Percentiles rank a stretch among this genome's conserved stretches.
Conservation (phyloP, 2,797 vertebrate genomes). For the Ataeniobius toweri region DNA sequence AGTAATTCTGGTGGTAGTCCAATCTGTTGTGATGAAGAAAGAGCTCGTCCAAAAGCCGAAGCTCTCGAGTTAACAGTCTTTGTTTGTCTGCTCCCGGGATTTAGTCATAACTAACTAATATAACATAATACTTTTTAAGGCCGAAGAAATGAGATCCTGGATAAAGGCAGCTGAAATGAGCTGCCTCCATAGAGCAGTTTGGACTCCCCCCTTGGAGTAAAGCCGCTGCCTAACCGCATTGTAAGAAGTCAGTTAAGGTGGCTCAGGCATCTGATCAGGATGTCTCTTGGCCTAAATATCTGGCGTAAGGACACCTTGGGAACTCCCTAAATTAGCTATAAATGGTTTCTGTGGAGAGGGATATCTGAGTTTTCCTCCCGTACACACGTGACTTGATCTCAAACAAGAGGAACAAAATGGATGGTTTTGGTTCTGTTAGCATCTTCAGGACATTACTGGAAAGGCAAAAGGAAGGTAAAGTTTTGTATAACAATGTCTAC, state of each 20-base stretch:
- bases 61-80: background rate
- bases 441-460: background rate
- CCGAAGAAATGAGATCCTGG: background rate
- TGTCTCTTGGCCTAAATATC: background rate
- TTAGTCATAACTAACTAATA: background rate
- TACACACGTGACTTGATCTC: background rate
- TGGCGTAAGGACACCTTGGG: background rate
- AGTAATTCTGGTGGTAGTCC: background rate
- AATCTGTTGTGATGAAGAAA: background rate
- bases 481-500: slow-evolving; percentile 29
- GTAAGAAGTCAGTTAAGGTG: background rate
- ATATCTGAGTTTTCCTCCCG: background rate
- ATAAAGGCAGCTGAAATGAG: background rate
- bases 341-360: background rate
- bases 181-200: background rate
- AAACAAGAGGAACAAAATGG: background rate
- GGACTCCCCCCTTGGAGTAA: background rate
- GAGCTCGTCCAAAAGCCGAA: background rate
- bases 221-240: no score
- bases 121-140: background rate
- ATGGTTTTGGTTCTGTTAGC: background rate
- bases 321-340: background rate
- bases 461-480: slow-evolving; percentile 9
- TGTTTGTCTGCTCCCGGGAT: background rate
- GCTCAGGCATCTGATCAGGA: background rate